Evolutionary conservation across 2,113 vertebrate species (phyloP).

Genomic region (Hydropotes inermis): DNA sequence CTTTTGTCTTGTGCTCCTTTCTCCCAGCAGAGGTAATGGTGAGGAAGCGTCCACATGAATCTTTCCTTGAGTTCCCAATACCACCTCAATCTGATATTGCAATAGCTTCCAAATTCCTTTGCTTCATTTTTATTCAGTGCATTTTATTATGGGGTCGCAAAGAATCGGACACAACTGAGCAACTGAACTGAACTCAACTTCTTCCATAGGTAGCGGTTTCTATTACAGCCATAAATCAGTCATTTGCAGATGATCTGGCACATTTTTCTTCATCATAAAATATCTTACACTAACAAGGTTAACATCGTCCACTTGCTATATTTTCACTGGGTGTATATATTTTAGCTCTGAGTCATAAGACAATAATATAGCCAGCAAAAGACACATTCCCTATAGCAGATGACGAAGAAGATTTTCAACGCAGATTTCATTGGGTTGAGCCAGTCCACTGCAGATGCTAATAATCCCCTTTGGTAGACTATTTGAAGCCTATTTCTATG

Average conservation of each 20-base stretch:
- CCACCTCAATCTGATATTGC: not conserved
- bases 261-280: conserved; percentile 50
- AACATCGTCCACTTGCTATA: conserved; percentile 49
- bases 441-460: not conserved
- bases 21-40: not conserved
- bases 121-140: not conserved
- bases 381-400: not conserved
- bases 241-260: conserved; percentile 52
- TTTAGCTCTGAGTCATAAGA: conserved; percentile 57
- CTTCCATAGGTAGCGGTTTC: conserved; percentile 45
- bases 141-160: too few relatives aligned
- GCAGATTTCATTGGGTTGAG: not conserved
- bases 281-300: conserved; percentile 41
- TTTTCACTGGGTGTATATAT: conserved; percentile 52
- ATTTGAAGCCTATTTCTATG: not conserved
- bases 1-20: not conserved
- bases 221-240: conserved; percentile 46
- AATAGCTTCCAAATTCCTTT: not conserved
- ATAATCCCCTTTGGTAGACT: conserved; percentile 19
- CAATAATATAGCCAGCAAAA: conserved; percentile 50
- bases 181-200: not conserved
- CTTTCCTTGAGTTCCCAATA: not conserved
- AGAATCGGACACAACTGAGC: too few relatives aligned
- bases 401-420: not conserved
- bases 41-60: not conserved